Evolutionary conservation across 2,797 vertebrate genomes (phyloP).

Genomic region (Chloroceryle inda): DNA sequence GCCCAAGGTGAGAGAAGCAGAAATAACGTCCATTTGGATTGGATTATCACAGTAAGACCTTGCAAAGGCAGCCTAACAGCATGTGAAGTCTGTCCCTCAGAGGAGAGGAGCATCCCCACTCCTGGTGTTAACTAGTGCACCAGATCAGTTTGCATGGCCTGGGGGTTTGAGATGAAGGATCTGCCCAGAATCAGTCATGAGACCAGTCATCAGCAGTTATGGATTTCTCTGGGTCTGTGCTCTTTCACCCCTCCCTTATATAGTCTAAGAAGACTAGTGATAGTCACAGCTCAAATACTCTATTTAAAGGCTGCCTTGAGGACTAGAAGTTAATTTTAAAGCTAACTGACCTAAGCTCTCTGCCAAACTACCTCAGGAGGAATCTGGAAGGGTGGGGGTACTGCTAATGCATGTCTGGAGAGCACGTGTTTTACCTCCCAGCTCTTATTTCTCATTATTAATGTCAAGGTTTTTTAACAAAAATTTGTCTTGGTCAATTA

Average conservation of each 20-base stretch:
- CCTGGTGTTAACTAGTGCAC: not conserved
- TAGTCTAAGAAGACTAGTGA: conserved; percentile 4
- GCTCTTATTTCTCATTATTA: conserved; percentile 73
- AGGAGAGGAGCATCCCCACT: not conserved
- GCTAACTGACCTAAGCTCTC: conserved; percentile 72
- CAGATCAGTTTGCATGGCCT: not conserved
- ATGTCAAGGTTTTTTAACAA: conserved; percentile 72
- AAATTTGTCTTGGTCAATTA: conserved; percentile 79
- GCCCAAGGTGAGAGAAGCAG: not conserved
- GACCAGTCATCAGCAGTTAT: not conserved
- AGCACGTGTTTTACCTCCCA: conserved; percentile 57
- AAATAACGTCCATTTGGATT: not conserved
- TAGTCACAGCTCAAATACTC: conserved; percentile 24
- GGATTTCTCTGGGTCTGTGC: not conserved
- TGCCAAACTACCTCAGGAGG: conserved; percentile 52
- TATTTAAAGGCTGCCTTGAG: conserved; percentile 64
- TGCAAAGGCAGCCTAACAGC: not conserved
- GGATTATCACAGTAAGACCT: not conserved
- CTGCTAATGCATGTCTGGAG: conserved; percentile 41
- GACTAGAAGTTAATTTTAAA: conserved; percentile 74
- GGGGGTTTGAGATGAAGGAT: not conserved
- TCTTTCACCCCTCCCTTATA: not conserved
- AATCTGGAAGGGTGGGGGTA: conserved; percentile 1
- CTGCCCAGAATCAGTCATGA: not conserved
- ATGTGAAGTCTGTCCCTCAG: not conserved